Conservation (phyloP, 2,113 vertebrate species). For the Hippolais icterina region DNA sequence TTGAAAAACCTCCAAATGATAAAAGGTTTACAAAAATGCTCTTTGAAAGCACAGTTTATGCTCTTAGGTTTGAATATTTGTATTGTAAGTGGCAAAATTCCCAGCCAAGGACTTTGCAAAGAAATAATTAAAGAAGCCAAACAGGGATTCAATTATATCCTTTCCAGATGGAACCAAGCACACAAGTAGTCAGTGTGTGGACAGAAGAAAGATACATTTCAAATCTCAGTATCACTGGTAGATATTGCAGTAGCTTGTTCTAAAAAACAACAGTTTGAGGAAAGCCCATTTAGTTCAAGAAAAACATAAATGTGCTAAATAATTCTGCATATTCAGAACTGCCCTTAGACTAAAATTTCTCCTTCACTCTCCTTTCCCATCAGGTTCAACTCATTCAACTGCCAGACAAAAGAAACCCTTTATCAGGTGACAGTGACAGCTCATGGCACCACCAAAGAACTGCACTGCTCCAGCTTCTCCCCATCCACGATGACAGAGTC, state of each 20-base stretch:
- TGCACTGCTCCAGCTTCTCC: background rate
- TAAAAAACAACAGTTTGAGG: conserved; percentile 38
- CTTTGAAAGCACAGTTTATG: conserved; percentile 29
- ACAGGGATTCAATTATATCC: conserved; percentile 48
- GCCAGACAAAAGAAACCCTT: background rate
- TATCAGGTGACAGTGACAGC: background rate
- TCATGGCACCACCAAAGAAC: background rate
- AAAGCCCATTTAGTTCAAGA: background rate
- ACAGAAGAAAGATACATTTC: conserved; percentile 43
- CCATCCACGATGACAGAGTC: background rate
- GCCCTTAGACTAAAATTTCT: background rate
- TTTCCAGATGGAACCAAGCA: conserved; percentile 43
- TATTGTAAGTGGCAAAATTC: conserved; percentile 35
- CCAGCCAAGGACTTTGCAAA: conserved; percentile 1
- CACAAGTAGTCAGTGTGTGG: conserved; percentile 6
- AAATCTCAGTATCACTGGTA: background rate
- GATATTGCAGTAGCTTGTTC: background rate
- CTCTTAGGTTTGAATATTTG: conserved; percentile 40
- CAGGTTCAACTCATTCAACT: background rate
- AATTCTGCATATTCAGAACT: background rate
- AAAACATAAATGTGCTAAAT: background rate
- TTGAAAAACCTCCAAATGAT: conserved; percentile 16
- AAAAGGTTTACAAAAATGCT: conserved; percentile 36
- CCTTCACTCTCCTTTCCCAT: background rate
- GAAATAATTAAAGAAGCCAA: conserved; percentile 34